phyloP scores from a whole-genome alignment of 2,888 invertebrate species.

The Aquatica leii region DNA sequence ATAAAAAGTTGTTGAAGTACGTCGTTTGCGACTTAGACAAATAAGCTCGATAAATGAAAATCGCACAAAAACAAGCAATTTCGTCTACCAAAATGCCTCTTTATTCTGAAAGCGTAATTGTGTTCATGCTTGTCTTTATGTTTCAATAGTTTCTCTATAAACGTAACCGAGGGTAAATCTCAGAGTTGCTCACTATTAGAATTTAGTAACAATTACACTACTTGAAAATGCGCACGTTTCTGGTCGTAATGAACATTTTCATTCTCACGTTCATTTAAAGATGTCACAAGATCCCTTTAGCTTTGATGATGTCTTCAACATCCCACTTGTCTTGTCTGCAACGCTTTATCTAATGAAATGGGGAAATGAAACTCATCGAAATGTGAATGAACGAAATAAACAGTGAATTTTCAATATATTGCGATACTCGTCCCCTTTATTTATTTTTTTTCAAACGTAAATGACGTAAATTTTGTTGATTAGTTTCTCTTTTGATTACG shows the following conservation, averaged over 20 bases:
- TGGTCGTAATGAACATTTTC: constrained; percentile 13
- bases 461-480: neutral
- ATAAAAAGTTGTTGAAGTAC: too few species aligned
- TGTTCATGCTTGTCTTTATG: too few species aligned
- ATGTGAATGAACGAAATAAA: constrained; percentile 19
- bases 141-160: too few species aligned
- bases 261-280: constrained; percentile 15
- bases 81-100: too few species aligned
- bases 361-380: constrained; percentile 19
- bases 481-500: too few species aligned
- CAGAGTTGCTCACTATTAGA: constrained; percentile 1
- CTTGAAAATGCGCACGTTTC: constrained; percentile 25
- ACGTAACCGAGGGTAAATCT: too few species aligned
- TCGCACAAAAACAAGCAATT: too few species aligned
- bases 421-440: neutral
- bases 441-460: neutral
- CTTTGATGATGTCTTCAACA: constrained; percentile 26
- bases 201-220: constrained; percentile 18
- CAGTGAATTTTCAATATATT: constrained; percentile 23
- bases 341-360: constrained; percentile 23
- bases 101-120: too few species aligned
- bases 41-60: too few species aligned
- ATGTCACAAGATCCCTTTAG: constrained; percentile 14
- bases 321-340: constrained; percentile 23
- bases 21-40: too few species aligned